Evolutionary conservation across 1,140 invertebrate genomes (phyloP), one percentile per base, ranked within the genome.

Genomic region (Luehdorfia chinensis): DNA sequence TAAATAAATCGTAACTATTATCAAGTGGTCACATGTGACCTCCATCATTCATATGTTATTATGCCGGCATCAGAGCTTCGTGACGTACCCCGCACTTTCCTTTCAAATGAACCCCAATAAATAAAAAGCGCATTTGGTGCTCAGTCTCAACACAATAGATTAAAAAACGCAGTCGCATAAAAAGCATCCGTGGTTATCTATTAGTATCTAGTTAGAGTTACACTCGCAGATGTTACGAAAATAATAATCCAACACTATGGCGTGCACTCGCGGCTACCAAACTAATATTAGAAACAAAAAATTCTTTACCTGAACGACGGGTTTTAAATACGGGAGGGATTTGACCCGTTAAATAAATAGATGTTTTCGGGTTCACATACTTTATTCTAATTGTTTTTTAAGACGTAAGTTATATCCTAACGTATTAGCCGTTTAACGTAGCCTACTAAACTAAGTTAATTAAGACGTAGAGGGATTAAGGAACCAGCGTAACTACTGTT

Each of bases 191-290:
- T 70, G 79, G 78, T 84, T 81, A 81, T 81, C 81, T 85, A 85
- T 85, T 80, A 78, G 77, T 85, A 84, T 85, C 81, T 81, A 84
- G 78, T 85, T 85, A 79, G 73, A 74, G 70, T 80, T 83, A 75
- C 72, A 67, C 49, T 67, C 79, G 80, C 78, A 85, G 81, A 85
- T 85, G 81, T 80, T 85, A 80, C 63, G 62, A 53, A 76, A 77
- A 80, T 75, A 79, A 79, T 84, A 80, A 84, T 84, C 80, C 69
- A 45, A 41, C 45, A 12, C 34, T 33, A 47, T 36, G 39, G 21
- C 50, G 39, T 54, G 30, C 47, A 53, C 65, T 58, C 80, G 80
- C 73, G 80, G 45, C 43, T 32, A 33, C 39, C 30, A 46, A 37
- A 16, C 31, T 19, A 33, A 37, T 41, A 25, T 51, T 46, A 36